Conservation (phyloP, 2,888 invertebrate genomes). For the Leptinotarsa haldemani region DNA sequence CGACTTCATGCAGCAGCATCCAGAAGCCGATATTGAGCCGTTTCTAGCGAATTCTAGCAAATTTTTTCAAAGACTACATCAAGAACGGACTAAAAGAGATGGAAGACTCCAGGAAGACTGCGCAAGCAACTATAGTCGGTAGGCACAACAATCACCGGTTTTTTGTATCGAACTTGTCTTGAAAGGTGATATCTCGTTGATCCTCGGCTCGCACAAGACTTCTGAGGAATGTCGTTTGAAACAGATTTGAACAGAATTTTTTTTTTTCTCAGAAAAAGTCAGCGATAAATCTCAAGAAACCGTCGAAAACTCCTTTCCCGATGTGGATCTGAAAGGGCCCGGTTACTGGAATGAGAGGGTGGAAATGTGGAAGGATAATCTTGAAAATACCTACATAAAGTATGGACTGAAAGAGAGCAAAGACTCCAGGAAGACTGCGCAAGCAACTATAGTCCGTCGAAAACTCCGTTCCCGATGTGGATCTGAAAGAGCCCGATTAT, state of each 20-base stretch:
- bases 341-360: constrained; percentile 60
- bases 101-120: constrained; percentile 57
- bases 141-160: constrained; percentile 10
- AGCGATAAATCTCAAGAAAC: constrained; percentile 37
- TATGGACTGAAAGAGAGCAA: constrained; percentile 72
- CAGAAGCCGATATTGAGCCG: constrained; percentile 87
- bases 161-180: too few species aligned
- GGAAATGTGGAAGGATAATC: constrained; percentile 55
- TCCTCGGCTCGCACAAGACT: too few species aligned
- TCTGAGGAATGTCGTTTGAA: too few species aligned
- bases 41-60: constrained; percentile 85
- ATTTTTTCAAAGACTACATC: constrained; percentile 88
- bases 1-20: constrained; percentile 83
- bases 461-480: background rate
- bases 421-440: constrained; percentile 55
- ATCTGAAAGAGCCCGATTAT: constrained; percentile 54
- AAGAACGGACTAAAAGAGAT: constrained; percentile 79
- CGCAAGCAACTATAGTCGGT: constrained; percentile 49
- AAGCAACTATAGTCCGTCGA: constrained; percentile 45
- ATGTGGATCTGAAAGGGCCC: constrained; percentile 43
- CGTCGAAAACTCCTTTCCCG: constrained; percentile 26
- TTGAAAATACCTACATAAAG: too few species aligned
- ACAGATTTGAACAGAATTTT: too few species aligned
- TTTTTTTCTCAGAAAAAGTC: constrained; percentile 46
- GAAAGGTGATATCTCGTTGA: too few species aligned